These are phyloP conservation scores for Biston betularia DNA, from an alignment of 2,888 invertebrate genomes.

Conservation along the genomic window DNA sequence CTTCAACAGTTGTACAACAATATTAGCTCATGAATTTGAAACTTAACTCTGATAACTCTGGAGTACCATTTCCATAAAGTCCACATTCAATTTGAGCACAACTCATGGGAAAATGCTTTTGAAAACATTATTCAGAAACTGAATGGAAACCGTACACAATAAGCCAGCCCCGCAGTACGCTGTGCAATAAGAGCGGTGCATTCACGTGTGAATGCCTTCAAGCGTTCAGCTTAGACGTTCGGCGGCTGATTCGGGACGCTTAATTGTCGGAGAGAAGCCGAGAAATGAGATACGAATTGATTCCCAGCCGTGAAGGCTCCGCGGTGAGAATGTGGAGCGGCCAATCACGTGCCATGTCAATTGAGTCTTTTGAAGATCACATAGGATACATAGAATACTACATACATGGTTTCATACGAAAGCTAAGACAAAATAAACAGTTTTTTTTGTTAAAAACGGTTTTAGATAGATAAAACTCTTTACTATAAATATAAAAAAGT, in stretches of 20 bases:
- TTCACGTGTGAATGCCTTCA: constrained; percentile 19
- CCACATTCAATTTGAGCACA: not conserved
- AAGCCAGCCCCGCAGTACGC: constrained; percentile 16
- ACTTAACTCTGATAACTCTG: not conserved
- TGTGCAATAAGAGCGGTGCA: constrained; percentile 25
- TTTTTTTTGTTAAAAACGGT: no score
- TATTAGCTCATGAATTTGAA: no score
- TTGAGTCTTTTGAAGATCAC: not conserved
- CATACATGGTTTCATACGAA: not conserved
- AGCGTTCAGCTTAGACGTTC: constrained; percentile 22
- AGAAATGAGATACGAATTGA: constrained; percentile 21
- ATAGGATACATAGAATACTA: not conserved
- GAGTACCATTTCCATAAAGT: not conserved
- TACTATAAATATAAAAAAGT: no score
- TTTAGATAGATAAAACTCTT: no score
- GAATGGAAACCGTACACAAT: constrained; percentile 1
- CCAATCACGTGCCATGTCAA: constrained; percentile 1
- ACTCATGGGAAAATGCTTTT: not conserved
- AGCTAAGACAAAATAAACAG: not conserved
- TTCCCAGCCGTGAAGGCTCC: constrained; percentile 5
- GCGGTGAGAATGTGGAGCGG: not conserved
- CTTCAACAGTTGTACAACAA: no score
- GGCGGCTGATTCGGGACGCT: constrained; percentile 23
- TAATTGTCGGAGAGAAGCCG: constrained; percentile 20
- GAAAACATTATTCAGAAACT: not conserved